Evolutionary conservation across 2,797 vertebrate species (phyloP).

Genomic region (Lithobates sylvaticus): DNA sequence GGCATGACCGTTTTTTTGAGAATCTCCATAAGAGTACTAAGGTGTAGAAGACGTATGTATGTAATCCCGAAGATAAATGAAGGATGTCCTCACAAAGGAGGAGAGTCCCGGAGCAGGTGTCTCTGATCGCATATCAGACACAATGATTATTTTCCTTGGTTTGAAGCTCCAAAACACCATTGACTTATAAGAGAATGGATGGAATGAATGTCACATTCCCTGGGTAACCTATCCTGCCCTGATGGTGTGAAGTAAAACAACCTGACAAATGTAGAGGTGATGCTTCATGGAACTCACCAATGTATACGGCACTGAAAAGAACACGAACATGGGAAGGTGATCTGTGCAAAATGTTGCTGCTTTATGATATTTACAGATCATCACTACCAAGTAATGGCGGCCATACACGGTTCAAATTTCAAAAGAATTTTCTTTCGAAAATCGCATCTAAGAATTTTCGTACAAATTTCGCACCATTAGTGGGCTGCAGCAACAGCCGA

Average conservation of each 20-base stretch:
- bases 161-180: neutral
- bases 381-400: neutral
- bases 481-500: too few relatives aligned
- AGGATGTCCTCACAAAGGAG: conserved; percentile 10
- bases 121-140: neutral
- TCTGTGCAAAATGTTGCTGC: neutral
- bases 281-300: neutral
- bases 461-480: too few relatives aligned
- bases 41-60: neutral
- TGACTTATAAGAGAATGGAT: neutral
- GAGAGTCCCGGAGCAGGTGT: conserved; percentile 13
- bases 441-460: too few relatives aligned
- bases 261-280: conserved; percentile 42
- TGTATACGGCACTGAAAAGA: neutral
- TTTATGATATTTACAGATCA: neutral
- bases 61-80: conserved; percentile 20
- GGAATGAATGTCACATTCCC: conserved; percentile 7
- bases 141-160: conserved; percentile 52
- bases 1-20: neutral
- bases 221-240: conserved; percentile 36
- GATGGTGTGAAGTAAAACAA: conserved; percentile 44
- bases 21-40: neutral
- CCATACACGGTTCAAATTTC: too few relatives aligned
- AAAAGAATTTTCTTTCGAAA: too few relatives aligned
- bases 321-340: neutral